Conservation (phyloP, 1,140 invertebrate genomes). For the Hycleus cichorii region DNA sequence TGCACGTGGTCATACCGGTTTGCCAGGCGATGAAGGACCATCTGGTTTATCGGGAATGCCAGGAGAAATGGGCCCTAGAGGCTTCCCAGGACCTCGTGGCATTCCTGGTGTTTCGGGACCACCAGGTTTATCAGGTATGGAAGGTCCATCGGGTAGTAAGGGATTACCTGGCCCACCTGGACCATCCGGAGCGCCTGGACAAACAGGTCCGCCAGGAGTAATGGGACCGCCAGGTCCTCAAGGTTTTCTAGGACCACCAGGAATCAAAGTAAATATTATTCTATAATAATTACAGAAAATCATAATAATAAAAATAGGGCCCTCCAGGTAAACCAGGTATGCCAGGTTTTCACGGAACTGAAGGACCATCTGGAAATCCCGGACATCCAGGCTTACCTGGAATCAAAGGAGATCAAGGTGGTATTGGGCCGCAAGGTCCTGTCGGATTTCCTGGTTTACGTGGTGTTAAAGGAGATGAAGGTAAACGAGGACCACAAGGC, state of each 20-base stretch:
- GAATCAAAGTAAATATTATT: slow-evolving; percentile 50
- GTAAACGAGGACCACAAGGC: slow-evolving; percentile 66
- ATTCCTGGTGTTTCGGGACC: slow-evolving; percentile 69
- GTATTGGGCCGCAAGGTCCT: slow-evolving; percentile 54
- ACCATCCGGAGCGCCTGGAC: slow-evolving; percentile 71
- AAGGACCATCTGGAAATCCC: slow-evolving; percentile 58
- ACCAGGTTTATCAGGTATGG: slow-evolving; percentile 41
- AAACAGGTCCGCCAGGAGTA: slow-evolving; percentile 57
- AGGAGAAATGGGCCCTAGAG: slow-evolving; percentile 77
- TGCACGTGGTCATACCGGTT: slow-evolving; percentile 50
- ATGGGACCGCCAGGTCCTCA: slow-evolving; percentile 54
- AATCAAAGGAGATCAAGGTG: slow-evolving; percentile 62
- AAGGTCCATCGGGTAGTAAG: slow-evolving; percentile 45
- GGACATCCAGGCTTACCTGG: slow-evolving; percentile 45
- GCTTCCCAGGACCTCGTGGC: slow-evolving; percentile 71
- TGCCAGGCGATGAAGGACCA: slow-evolving; percentile 49
- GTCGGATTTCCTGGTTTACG: slow-evolving; percentile 60
- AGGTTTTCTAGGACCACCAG: slow-evolving; percentile 52
- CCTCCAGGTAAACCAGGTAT: slow-evolving; percentile 49
- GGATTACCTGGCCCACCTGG: slow-evolving; percentile 83
- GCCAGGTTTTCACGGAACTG: slow-evolving; percentile 63
- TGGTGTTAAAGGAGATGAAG: slow-evolving; percentile 71
- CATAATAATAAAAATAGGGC: slow-evolving; percentile 49
- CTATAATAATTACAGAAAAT: too few species aligned
- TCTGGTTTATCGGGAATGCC: slow-evolving; percentile 64